A percentile compares a stretch with the other conserved stretches of the same genome.
These are phyloP conservation scores for Hartigia nigra DNA, from an alignment of 2,888 invertebrate genomes.

Conservation along the genomic window DNA sequence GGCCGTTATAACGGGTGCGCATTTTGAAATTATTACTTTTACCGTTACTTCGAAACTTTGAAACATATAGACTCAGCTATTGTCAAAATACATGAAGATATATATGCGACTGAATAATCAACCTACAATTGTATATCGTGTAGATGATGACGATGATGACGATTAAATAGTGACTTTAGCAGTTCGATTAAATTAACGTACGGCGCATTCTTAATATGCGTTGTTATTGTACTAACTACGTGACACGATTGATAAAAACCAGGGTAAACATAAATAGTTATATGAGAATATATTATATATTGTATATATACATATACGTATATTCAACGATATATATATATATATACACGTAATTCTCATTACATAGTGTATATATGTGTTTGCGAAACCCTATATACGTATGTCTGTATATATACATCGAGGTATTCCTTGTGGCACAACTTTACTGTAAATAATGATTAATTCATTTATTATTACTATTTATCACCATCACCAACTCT, in stretches of 20 bases:
- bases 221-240: background rate
- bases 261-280: constrained; percentile 42
- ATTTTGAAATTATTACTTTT: background rate
- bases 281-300: constrained; percentile 10
- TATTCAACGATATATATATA: background rate
- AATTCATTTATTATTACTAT: background rate
- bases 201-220: constrained; percentile 9
- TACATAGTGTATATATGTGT: background rate
- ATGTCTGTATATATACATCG: background rate
- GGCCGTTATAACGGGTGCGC: background rate
- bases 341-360: background rate
- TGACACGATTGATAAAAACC: constrained; percentile 43
- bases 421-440: constrained; percentile 22
- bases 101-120: constrained; percentile 52
- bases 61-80: constrained; percentile 20
- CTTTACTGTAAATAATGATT: constrained; percentile 23
- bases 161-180: constrained; percentile 2
- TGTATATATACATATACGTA: constrained; percentile 9
- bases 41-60: constrained; percentile 13
- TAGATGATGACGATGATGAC: constrained; percentile 23
- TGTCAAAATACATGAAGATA: constrained; percentile 6
- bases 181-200: constrained; percentile 15
- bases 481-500: too few species aligned
- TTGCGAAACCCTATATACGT: background rate
- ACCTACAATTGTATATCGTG: constrained; percentile 38